Conservation (phyloP, 2,888 invertebrate species). For the Tiphia femorata region DNA sequence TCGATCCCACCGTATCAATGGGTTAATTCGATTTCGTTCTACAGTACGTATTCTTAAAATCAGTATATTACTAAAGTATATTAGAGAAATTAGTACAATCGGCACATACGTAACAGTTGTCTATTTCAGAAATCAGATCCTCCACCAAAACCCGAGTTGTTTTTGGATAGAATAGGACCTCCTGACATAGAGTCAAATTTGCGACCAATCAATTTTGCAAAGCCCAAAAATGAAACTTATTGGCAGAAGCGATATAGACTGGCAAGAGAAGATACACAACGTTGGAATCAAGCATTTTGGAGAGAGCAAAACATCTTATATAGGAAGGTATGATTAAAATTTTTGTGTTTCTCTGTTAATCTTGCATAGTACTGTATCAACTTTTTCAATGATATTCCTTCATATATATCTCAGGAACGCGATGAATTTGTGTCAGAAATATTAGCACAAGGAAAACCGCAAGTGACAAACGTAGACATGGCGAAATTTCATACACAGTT, state of each 20-base stretch:
- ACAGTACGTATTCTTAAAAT: too few relatives aligned
- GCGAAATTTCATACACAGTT: slow-evolving; percentile 90
- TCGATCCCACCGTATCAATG: too few relatives aligned
- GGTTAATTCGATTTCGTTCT: too few relatives aligned
- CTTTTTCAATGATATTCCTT: too few relatives aligned
- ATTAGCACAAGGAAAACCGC: slow-evolving; percentile 67
- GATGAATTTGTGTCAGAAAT: slow-evolving; percentile 62
- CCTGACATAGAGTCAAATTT: slow-evolving; percentile 86
- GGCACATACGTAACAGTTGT: too few relatives aligned
- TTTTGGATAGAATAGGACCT: slow-evolving; percentile 74
- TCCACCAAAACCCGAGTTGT: slow-evolving; percentile 24
- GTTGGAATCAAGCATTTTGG: slow-evolving; percentile 92
- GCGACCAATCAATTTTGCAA: slow-evolving; percentile 78
- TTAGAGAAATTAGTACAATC: too few relatives aligned
- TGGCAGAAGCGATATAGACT: slow-evolving; percentile 77
- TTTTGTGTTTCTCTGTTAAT: too few relatives aligned
- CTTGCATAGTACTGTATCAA: too few relatives aligned
- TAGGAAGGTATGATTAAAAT: too few relatives aligned
- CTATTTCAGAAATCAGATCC: slow-evolving; percentile 17
- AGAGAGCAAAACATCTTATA: slow-evolving; percentile 81
- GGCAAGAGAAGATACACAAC: slow-evolving; percentile 78
- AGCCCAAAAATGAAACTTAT: slow-evolving; percentile 76
- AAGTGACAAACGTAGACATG: slow-evolving; percentile 84
- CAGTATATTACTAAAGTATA: too few relatives aligned
- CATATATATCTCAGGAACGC: slow-evolving; percentile 67